A percentile compares a stretch with the other conserved stretches of the same genome.
These are phyloP conservation scores for Autographa gamma DNA, from an alignment of 2,888 invertebrate genomes.

Conservation along the genomic window DNA sequence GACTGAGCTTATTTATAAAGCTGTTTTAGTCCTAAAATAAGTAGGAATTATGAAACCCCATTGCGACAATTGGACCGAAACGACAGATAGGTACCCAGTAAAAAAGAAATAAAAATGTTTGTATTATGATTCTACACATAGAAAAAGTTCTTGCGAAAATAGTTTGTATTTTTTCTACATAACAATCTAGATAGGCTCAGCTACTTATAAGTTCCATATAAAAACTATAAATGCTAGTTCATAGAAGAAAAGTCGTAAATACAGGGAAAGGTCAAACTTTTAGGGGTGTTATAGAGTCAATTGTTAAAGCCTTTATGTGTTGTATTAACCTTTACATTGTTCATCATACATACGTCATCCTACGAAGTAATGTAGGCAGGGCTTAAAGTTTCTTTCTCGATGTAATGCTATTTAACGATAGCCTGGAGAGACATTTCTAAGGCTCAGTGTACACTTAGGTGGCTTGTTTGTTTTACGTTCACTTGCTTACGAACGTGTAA, in stretches of 20 bases:
- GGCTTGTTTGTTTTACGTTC: constrained; percentile 5
- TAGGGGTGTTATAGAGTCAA: too few relatives aligned
- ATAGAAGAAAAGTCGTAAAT: too few relatives aligned
- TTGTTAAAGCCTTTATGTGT: too few relatives aligned
- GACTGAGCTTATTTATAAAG: background rate
- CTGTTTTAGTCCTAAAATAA: constrained; percentile 12
- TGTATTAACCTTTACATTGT: too few relatives aligned
- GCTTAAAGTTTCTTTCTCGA: background rate
- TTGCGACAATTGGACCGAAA: constrained; percentile 43
- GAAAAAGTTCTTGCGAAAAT: constrained; percentile 21
- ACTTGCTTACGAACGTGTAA: constrained; percentile 5
- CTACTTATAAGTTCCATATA: too few relatives aligned
- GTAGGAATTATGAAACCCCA: constrained; percentile 25
- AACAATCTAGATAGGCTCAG: too few relatives aligned
- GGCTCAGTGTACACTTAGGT: constrained; percentile 8
- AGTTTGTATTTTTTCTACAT: background rate
- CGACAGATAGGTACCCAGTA: constrained; percentile 23
- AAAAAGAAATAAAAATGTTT: constrained; percentile 37
- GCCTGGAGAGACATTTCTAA: constrained; percentile 10
- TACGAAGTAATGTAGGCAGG: background rate
- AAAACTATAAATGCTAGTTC: too few relatives aligned
- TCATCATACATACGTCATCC: too few relatives aligned
- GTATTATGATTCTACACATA: constrained; percentile 37
- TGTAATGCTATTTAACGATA: background rate
- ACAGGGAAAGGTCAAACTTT: too few relatives aligned